These are phyloP conservation scores for Lontra canadensis DNA, from an alignment of 2,113 vertebrate genomes.

Conservation along the genomic window DNA sequence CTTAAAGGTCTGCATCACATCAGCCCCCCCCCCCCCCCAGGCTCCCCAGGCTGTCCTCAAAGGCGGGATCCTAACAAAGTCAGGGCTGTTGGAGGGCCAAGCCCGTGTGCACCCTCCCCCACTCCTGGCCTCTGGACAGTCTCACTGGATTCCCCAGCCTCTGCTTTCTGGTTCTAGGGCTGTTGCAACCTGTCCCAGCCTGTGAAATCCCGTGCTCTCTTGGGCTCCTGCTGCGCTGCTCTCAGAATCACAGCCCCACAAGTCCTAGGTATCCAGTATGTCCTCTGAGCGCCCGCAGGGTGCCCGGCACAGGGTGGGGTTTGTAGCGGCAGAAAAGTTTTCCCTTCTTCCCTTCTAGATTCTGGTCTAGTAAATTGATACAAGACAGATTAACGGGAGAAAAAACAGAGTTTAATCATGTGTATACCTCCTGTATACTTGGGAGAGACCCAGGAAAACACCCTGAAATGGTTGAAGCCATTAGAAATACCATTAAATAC, in stretches of 20 bases:
- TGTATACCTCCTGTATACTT: background rate
- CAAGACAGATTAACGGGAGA: background rate
- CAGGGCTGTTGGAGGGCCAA: background rate
- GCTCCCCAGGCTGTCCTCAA: background rate
- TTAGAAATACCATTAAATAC: background rate
- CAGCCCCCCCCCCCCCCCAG: accelerated
- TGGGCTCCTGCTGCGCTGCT: background rate
- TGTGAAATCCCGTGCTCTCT: background rate
- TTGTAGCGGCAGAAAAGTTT: background rate
- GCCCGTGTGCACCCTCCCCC: background rate
- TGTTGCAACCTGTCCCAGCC: background rate
- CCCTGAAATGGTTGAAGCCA: background rate
- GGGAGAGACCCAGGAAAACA: background rate
- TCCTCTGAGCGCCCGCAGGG: background rate
- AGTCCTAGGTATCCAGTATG: background rate
- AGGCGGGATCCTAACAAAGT: background rate
- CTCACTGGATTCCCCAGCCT: background rate
- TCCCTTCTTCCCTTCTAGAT: background rate
- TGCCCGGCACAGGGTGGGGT: background rate
- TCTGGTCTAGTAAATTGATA: background rate
- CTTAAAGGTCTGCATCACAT: background rate
- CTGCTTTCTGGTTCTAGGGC: background rate
- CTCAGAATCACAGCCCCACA: background rate
- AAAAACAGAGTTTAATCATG: background rate
- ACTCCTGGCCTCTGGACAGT: accelerated